A percentile compares a stretch with the other conserved stretches of the same genome.
phyloP scores from a whole-genome alignment of 1,140 invertebrate genomes.

The Trypoxylus dichotomus region DNA sequence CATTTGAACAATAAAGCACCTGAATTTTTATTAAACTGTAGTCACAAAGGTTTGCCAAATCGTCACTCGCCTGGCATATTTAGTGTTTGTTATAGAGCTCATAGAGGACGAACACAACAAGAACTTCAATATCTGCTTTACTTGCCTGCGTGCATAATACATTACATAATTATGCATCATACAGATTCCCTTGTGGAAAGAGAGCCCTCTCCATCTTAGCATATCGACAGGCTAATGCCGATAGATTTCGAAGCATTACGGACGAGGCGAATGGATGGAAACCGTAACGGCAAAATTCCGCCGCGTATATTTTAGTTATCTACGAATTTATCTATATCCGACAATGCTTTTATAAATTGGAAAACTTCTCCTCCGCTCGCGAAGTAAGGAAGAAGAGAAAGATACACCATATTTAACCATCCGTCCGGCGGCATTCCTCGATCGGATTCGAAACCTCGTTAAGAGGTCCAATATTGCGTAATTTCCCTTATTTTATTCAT shows the following conservation, averaged over 20 bases:
- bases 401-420: not conserved
- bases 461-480: slow-evolving; percentile 28
- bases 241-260: not conserved
- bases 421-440: not conserved
- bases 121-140: not conserved
- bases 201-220: not conserved
- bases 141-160: not conserved
- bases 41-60: no score
- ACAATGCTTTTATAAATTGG: slow-evolving; percentile 17
- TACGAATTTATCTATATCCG: slow-evolving; percentile 16
- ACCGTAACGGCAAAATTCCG: not conserved
- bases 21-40: no score
- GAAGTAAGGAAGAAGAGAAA: not conserved
- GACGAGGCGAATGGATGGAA: not conserved
- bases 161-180: not conserved
- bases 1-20: no score
- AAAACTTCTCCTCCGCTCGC: not conserved
- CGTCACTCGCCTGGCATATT: no score
- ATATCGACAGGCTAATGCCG: not conserved
- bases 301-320: not conserved
- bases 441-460: not conserved
- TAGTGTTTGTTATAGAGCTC: no score
- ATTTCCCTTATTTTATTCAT: slow-evolving; percentile 33
- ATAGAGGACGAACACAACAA: not conserved
- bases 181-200: not conserved